These are phyloP conservation scores for Neoitamus cyanurus DNA, from an alignment of 2,888 invertebrate species.

Conservation along the genomic window DNA sequence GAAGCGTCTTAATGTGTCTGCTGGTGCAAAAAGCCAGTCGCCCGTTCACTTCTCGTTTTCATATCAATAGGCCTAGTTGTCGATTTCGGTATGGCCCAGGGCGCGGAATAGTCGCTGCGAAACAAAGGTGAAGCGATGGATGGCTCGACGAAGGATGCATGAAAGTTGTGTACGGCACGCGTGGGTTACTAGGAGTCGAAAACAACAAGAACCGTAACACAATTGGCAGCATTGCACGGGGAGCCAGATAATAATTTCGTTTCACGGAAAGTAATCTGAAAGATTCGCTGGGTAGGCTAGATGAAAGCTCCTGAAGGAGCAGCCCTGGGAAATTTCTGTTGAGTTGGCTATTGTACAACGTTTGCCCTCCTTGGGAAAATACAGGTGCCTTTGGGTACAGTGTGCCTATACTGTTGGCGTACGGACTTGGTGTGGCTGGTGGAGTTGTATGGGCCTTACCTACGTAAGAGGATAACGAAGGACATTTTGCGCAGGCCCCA, in stretches of 20 bases:
- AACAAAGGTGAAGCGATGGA: neutral
- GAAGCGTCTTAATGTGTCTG: neutral
- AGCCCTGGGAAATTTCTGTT: conserved; percentile 44
- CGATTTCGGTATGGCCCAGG: neutral
- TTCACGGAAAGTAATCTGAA: neutral
- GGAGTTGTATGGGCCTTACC: neutral
- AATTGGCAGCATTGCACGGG: neutral
- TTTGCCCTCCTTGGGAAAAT: neutral
- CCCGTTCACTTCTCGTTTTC: neutral
- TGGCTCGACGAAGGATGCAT: neutral
- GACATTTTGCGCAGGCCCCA: neutral
- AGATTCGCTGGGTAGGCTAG: neutral
- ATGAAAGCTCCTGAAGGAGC: conserved; percentile 24
- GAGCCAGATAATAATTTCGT: neutral
- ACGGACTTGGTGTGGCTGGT: neutral
- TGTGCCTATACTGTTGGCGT: neutral
- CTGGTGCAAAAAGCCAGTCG: neutral
- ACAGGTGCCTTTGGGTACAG: neutral
- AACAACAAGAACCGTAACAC: conserved; percentile 9
- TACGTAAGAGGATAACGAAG: conserved; percentile 9
- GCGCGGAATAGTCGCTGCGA: neutral
- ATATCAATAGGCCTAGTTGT: conserved; percentile 28
- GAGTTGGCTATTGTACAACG: conserved; percentile 30
- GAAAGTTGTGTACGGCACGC: neutral
- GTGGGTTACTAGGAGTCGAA: neutral